Percentiles rank a stretch among this genome's conserved stretches.
These are phyloP conservation scores for Dallia pectoralis DNA, from an alignment of 2,797 vertebrate species.

Conservation along the genomic window DNA sequence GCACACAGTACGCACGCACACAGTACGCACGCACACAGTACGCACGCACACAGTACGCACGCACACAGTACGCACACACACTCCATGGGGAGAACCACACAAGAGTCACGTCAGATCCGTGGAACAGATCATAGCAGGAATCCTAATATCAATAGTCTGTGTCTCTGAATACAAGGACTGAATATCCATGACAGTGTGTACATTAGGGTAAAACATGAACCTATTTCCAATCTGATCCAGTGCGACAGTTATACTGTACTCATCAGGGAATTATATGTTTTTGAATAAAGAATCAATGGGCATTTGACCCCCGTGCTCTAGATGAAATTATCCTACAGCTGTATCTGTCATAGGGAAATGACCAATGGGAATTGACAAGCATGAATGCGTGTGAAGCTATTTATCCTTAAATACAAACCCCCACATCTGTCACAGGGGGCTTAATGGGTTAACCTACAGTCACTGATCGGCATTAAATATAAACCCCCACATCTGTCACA, in stretches of 20 bases:
- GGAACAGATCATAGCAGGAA: background rate
- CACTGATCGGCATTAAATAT: too few species aligned
- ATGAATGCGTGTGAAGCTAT: conserved; percentile 1
- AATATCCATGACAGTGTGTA: too few species aligned
- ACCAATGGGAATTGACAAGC: background rate
- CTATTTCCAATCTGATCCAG: too few species aligned
- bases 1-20: background rate
- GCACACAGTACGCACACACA: background rate
- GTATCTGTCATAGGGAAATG: background rate
- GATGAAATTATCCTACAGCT: background rate
- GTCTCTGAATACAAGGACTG: background rate
- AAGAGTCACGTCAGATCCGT: background rate
- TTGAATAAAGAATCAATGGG: background rate
- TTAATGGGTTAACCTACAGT: too few species aligned
- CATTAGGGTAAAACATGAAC: too few species aligned
- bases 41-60: too few species aligned
- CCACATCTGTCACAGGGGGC: too few species aligned
- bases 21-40: too few species aligned
- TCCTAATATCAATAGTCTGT: background rate
- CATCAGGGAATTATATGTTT: background rate
- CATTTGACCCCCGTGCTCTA: background rate
- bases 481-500: too few species aligned
- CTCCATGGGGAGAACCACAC: background rate
- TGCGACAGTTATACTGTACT: background rate
- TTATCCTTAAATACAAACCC: background rate